A percentile compares a stretch with the other conserved stretches of the same genome.
Evolutionary conservation across 2,797 vertebrate species (phyloP).

Genomic region (Gallinago nigripennis): DNA sequence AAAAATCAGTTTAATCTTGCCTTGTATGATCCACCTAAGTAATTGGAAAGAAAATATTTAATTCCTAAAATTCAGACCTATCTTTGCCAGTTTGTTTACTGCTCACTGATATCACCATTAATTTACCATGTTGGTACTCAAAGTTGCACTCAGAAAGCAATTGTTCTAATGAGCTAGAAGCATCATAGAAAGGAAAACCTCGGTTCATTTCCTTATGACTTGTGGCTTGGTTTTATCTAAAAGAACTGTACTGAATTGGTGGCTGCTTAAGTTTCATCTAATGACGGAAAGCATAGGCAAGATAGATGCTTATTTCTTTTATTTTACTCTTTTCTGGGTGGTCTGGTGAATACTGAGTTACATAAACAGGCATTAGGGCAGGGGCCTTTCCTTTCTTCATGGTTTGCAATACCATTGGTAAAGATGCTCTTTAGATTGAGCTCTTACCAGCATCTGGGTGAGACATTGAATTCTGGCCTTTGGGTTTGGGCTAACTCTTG

Average conservation of each 20-base stretch:
- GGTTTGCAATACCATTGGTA: not conserved
- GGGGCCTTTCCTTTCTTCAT: not conserved
- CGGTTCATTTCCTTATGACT: not conserved
- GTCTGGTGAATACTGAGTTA: not conserved
- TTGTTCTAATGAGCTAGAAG: not conserved
- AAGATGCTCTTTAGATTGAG: not conserved
- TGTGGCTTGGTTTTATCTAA: not conserved
- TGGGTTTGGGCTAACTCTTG: not conserved
- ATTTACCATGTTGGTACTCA: not conserved
- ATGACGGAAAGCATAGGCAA: not conserved
- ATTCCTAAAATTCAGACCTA: not conserved
- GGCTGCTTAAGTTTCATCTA: not conserved
- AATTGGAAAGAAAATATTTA: not conserved
- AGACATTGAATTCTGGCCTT: not conserved
- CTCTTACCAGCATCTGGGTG: not conserved
- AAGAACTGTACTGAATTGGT: not conserved
- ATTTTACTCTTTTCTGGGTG: not conserved
- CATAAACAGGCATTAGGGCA: not conserved
- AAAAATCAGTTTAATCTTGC: not conserved
- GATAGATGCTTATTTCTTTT: not conserved
- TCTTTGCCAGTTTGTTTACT: not conserved
- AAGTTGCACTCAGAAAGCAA: not conserved
- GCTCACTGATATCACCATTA: not conserved
- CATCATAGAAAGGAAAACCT: not conserved
- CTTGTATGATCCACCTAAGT: not conserved